Conservation (phyloP, 2,888 invertebrate species). For the Blastobasis lacticolella region DNA sequence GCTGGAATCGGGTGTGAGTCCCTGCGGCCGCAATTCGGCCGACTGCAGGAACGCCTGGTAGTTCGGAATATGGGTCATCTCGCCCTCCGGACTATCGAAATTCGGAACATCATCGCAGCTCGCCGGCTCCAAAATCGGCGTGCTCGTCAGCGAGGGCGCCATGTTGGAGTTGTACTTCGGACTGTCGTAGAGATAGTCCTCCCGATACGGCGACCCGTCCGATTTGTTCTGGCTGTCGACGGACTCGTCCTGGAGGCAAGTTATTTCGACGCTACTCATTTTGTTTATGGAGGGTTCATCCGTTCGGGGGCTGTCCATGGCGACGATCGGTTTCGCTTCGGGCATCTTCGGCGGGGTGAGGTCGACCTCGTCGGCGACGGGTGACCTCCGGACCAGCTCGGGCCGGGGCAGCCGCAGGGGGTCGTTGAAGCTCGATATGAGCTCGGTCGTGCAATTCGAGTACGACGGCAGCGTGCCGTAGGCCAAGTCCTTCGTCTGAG, state of each 20-base stretch:
- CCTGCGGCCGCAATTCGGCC: constrained; percentile 49
- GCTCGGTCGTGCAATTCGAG: constrained; percentile 57
- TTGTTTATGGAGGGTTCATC: constrained; percentile 38
- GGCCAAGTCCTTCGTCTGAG: constrained; percentile 55
- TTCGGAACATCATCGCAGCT: constrained; percentile 24
- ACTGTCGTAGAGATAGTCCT: constrained; percentile 30
- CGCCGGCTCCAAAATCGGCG: constrained; percentile 34
- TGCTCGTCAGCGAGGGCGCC: constrained; percentile 52
- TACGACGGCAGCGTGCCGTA: constrained; percentile 55
- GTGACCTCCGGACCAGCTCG: constrained; percentile 50
- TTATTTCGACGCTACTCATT: constrained; percentile 59
- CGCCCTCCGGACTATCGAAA: constrained; percentile 23
- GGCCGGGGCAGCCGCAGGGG: constrained; percentile 51
- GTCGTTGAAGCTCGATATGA: constrained; percentile 42
- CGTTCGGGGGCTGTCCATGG: constrained; percentile 30
- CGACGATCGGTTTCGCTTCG: constrained; percentile 15
- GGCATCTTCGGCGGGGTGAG: constrained; percentile 33
- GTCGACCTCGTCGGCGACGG: constrained; percentile 28
- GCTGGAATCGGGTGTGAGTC: constrained; percentile 29
- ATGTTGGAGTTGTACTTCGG: constrained; percentile 37
- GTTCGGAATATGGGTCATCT: constrained; percentile 28
- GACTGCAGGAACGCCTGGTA: constrained; percentile 46
- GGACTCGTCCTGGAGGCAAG: constrained; percentile 41
- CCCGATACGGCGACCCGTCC: constrained; percentile 19
- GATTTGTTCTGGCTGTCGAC: constrained; percentile 25